Conservation (phyloP, 2,113 vertebrate species). For the Thermophis baileyi region DNA sequence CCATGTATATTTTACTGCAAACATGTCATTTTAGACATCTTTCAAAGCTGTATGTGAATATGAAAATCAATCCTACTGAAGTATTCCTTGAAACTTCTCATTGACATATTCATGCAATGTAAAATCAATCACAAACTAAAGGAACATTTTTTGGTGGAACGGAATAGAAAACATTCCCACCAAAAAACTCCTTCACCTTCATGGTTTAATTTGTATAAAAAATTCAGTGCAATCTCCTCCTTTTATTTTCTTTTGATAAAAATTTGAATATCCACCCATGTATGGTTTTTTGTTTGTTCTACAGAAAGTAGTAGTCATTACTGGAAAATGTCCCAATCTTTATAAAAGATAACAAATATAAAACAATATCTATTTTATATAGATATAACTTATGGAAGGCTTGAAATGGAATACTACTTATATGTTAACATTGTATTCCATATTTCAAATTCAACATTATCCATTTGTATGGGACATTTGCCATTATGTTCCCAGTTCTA, state of each 20-base stretch:
- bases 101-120: constrained; percentile 69
- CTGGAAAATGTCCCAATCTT: not conserved
- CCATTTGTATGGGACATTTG: not conserved
- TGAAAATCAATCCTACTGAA: constrained; percentile 70
- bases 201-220: constrained; percentile 8
- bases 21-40: constrained; percentile 79
- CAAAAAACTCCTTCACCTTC: not conserved
- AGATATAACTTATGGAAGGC: not conserved
- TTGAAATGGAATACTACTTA: not conserved
- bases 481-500: not conserved
- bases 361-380: not conserved
- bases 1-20: constrained; percentile 73
- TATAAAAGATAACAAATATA: not conserved
- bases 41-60: constrained; percentile 69
- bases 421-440: not conserved
- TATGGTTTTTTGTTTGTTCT: not conserved
- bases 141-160: constrained; percentile 6
- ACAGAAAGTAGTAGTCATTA: not conserved
- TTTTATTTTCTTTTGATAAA: not conserved
- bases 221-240: not conserved
- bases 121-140: constrained; percentile 63
- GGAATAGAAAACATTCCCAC: not conserved
- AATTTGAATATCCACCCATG: not conserved
- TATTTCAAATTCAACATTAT: not conserved
- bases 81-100: constrained; percentile 63